Evolutionary conservation across 2,113 vertebrate genomes (phyloP), one percentile per base, ranked within the genome.

Genomic region (Perca flavescens): DNA sequence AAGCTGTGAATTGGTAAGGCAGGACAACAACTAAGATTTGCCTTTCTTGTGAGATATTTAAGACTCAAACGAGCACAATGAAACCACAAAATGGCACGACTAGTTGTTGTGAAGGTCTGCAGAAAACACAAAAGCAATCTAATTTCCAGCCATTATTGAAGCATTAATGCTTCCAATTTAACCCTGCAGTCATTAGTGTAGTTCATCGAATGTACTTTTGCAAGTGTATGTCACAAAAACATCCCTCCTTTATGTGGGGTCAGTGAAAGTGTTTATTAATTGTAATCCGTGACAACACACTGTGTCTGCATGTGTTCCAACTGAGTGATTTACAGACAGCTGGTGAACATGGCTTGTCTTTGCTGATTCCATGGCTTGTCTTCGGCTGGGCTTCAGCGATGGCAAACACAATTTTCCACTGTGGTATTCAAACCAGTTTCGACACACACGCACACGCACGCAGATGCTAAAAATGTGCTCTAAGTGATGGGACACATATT

Each of bases 391-490:
- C 61, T 65, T 76, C 79, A 50, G 60, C 40, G 17, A 25, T 68
- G 87, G 89, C 91, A 90, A 88, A 85, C 25, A 72, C 13, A 36
- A 82, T 89, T 89, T 91, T 87, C 74, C 83, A 84, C 68, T 21
- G 54, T 78, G 80, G 88, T 77, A 40, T 67, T 88, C 64, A 93
- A 90, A 91, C 77, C 84, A 36, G 92, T 83, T 88, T 70, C 3
- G 67, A 52, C 14, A n/a, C 40, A 52, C 68, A 49, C n/a, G 5
- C 40, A 52, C 68, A 49, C n/a, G 5, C 19, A 36, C 21, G 8
- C 19, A 50, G 65, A 67, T 40, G 6, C 1, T 21, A 6, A 52
- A 40, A 40, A 28, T 1, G 28, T 28, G 28, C 28, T 28, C 28
- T 28, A 28, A 28, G 28, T 28, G 28, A 28, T 28, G 28, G 0